Evolutionary conservation across 1,140 invertebrate genomes (phyloP).

Genomic region (Nasonia vitripennis): DNA sequence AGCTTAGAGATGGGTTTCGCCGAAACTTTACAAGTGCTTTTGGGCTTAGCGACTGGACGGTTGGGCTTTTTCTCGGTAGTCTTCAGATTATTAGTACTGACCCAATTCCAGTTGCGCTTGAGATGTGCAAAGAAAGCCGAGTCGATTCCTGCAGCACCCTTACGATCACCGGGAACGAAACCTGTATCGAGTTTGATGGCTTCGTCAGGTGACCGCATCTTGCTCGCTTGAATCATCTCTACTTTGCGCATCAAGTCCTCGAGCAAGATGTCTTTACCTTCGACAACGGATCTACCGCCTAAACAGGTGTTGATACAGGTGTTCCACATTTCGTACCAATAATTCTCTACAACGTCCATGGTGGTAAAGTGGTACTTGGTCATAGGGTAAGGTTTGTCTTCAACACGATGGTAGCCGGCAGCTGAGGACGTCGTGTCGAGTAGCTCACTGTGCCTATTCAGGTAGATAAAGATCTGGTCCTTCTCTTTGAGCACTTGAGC

Average conservation of each 20-base stretch:
- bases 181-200: conserved; percentile 76
- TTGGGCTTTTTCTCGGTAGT: conserved; percentile 8
- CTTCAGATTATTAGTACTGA: conserved; percentile 11
- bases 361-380: conserved; percentile 77
- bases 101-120: conserved; percentile 82
- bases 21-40: background rate
- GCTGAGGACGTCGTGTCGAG: conserved; percentile 81
- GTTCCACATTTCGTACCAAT: conserved; percentile 84
- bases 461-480: conserved; percentile 83
- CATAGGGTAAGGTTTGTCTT: conserved; percentile 77
- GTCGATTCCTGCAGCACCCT: conserved; percentile 84
- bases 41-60: background rate
- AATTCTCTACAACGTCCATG: conserved; percentile 79
- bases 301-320: conserved; percentile 82
- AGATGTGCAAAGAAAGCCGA: conserved; percentile 82
- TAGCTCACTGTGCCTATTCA: conserved; percentile 80
- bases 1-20: background rate
- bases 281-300: conserved; percentile 73
- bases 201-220: conserved; percentile 71
- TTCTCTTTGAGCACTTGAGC: conserved; percentile 81
- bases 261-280: conserved; percentile 75
- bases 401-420: conserved; percentile 80
- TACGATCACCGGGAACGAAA: conserved; percentile 81
- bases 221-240: conserved; percentile 72
- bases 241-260: conserved; percentile 75